Conservation (phyloP, 2,888 invertebrate genomes). For the Microplitis manilae region DNA sequence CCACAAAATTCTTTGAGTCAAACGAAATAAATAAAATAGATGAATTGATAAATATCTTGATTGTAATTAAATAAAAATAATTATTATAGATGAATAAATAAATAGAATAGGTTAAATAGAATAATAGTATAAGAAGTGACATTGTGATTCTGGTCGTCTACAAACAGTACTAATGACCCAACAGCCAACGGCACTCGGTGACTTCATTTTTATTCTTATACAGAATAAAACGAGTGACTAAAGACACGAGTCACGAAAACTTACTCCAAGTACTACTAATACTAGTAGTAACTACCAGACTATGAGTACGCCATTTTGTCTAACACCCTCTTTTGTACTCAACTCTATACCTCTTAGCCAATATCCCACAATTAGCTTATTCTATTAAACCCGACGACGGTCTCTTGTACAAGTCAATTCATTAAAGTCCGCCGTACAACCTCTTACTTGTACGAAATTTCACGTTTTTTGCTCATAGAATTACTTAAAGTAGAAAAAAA, state of each 20-base stretch:
- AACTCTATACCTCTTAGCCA: conserved; percentile 68
- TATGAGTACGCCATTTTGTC: conserved; percentile 42
- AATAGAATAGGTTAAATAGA: conserved; percentile 48
- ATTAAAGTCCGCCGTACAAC: conserved; percentile 56
- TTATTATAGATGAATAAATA: not conserved
- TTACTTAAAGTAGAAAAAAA: not conserved
- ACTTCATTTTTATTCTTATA: conserved; percentile 28
- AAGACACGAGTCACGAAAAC: conserved; percentile 16
- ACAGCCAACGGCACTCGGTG: conserved; percentile 34
- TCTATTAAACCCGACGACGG: conserved; percentile 67
- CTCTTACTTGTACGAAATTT: not conserved
- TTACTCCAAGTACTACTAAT: not conserved
- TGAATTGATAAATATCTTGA: not conserved
- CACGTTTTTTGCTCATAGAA: not conserved
- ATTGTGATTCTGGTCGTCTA: conserved; percentile 70
- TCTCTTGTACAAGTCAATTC: conserved; percentile 67
- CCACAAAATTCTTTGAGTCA: not conserved
- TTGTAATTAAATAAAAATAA: not conserved
- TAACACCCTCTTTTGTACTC: conserved; percentile 54
- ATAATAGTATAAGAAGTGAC: conserved; percentile 63
- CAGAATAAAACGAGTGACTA: conserved; percentile 11
- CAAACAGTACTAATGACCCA: conserved; percentile 69
- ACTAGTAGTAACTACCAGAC: not conserved
- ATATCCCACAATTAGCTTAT: conserved; percentile 72
- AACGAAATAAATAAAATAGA: not conserved